Percentiles rank a stretch among this genome's conserved stretches.
Evolutionary conservation across 2,888 invertebrate genomes (phyloP).

Genomic region (Lamellibrachia satsuma): DNA sequence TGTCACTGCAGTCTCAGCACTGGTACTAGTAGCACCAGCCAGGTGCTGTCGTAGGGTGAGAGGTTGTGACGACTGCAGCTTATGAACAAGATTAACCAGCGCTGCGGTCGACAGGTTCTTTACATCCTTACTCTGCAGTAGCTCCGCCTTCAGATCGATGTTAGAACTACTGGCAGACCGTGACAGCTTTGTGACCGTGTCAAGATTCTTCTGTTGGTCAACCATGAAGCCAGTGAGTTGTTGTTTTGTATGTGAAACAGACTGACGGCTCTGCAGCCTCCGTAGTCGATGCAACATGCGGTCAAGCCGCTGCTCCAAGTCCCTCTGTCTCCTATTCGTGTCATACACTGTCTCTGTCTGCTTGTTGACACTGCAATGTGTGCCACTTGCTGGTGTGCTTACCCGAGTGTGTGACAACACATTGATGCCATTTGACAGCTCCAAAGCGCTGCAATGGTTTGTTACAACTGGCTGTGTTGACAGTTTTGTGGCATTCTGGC

Average conservation of each 20-base stretch:
- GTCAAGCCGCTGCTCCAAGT: conserved; percentile 77
- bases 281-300: conserved; percentile 78
- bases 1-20: not conserved
- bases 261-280: conserved; percentile 78
- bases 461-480: not conserved
- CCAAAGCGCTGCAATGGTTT: not conserved
- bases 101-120: conserved; percentile 68
- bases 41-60: conserved; percentile 34
- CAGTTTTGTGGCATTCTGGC: not conserved
- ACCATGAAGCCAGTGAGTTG: conserved; percentile 82
- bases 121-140: conserved; percentile 62
- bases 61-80: conserved; percentile 68
- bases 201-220: conserved; percentile 73
- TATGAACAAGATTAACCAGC: conserved; percentile 71
- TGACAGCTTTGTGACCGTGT: conserved; percentile 82
- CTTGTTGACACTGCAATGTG: not conserved
- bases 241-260: conserved; percentile 81
- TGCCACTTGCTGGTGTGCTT: conserved; percentile 54
- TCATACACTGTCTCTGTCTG: conserved; percentile 49
- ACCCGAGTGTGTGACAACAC: conserved; percentile 29
- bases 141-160: conserved; percentile 53
- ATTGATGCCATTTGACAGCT: conserved; percentile 18
- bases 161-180: conserved; percentile 73
- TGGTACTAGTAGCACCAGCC: not conserved
- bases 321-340: conserved; percentile 70